phyloP scores from a whole-genome alignment of 1,140 invertebrate species.

The Drosophila willistoni region DNA sequence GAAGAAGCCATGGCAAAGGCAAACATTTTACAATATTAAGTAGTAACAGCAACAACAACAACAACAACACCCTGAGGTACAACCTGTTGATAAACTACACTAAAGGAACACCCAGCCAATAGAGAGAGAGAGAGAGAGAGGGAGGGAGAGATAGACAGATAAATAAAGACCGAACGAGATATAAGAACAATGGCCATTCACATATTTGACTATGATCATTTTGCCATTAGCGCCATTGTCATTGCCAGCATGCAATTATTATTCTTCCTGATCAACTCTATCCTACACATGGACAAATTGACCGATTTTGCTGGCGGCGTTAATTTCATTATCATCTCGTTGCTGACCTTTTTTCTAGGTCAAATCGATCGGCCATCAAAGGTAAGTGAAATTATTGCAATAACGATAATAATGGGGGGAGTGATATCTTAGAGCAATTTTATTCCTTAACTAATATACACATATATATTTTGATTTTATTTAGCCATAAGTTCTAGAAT shows the following conservation, averaged over 20 bases:
- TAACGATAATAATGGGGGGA: too few species aligned
- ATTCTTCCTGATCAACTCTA: constrained; percentile 93
- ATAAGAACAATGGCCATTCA: constrained; percentile 85
- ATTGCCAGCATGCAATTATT: constrained; percentile 93
- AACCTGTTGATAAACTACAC: constrained; percentile 23
- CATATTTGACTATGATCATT: constrained; percentile 93
- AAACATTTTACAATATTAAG: constrained; percentile 58
- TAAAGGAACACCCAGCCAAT: constrained; percentile 3
- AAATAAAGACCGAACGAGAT: not conserved
- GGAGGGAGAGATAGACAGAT: not conserved
- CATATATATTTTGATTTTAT: too few species aligned
- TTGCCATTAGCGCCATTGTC: constrained; percentile 94
- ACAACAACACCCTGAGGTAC: not conserved
- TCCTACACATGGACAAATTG: constrained; percentile 94
- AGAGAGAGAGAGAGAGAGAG: not conserved
- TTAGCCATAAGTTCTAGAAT: too few species aligned
- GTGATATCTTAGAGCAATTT: too few species aligned
- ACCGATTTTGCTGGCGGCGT: constrained; percentile 96
- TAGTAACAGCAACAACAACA: not conserved
- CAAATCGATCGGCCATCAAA: constrained; percentile 88
- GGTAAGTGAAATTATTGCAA: constrained; percentile 79
- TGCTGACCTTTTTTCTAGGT: constrained; percentile 93
- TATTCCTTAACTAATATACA: too few species aligned
- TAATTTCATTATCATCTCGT: constrained; percentile 94
- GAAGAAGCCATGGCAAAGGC: constrained; percentile 44